phyloP scores from a whole-genome alignment of 2,888 invertebrate genomes.

The Phengaris alcon region DNA sequence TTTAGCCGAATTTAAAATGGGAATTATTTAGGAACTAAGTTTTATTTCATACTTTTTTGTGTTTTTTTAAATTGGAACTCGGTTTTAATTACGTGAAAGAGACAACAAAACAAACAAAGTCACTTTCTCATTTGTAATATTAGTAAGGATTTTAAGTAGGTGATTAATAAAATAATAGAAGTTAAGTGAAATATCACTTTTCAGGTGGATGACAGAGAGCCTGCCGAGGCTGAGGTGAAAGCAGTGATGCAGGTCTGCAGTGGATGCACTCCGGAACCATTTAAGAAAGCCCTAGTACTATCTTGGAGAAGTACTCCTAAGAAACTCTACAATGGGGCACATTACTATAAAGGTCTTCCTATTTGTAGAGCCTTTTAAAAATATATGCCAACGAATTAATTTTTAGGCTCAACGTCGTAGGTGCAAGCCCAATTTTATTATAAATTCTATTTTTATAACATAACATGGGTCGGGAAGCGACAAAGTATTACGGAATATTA shows the following conservation, averaged over 20 bases:
- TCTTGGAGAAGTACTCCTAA: conserved; percentile 87
- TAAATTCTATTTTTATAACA: conserved; percentile 28
- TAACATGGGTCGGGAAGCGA: conserved; percentile 22
- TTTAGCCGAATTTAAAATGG: too few relatives aligned
- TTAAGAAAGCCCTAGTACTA: conserved; percentile 87
- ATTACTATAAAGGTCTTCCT: conserved; percentile 83
- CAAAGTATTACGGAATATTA: conserved; percentile 4
- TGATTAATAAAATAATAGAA: conserved; percentile 35
- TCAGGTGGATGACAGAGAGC: conserved; percentile 85
- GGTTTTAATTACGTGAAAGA: too few relatives aligned
- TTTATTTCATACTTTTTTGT: too few relatives aligned
- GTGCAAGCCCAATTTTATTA: conserved; percentile 32
- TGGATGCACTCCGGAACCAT: conserved; percentile 87
- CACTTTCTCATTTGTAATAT: too few relatives aligned
- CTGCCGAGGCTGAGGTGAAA: conserved; percentile 90
- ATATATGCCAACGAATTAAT: not conserved
- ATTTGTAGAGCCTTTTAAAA: conserved; percentile 81
- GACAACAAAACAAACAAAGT: too few relatives aligned
- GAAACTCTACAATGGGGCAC: conserved; percentile 85
- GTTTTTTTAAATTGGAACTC: too few relatives aligned
- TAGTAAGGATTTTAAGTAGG: conserved; percentile 38
- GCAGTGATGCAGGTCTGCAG: conserved; percentile 89
- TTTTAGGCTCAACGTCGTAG: not conserved
- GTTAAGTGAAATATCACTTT: conserved; percentile 45
- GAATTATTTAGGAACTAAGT: too few relatives aligned